phyloP scores from a whole-genome alignment of 2,888 invertebrate genomes.

The Plagiodera versicolora region DNA sequence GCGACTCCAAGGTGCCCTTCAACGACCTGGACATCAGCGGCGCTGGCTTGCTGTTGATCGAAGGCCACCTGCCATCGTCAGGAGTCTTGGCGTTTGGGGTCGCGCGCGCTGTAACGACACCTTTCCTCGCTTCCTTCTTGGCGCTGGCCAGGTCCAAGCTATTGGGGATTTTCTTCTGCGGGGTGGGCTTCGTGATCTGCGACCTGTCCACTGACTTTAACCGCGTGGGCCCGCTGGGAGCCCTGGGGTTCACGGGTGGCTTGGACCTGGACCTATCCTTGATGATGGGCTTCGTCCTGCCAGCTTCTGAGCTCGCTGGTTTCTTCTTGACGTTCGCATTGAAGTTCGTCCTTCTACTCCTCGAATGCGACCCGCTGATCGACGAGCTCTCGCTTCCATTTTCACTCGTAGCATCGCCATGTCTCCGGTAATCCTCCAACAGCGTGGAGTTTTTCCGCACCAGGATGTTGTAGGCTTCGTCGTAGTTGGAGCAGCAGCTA shows the following conservation, averaged over 20 bases:
- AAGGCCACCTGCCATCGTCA: constrained; percentile 74
- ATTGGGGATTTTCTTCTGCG: constrained; percentile 42
- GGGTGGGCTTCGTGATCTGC: constrained; percentile 15
- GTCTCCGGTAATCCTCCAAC: constrained; percentile 50
- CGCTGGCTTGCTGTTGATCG: constrained; percentile 54
- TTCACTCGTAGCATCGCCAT: constrained; percentile 64
- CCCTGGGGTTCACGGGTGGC: constrained; percentile 45
- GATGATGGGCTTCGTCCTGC: constrained; percentile 48
- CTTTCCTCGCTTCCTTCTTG: constrained; percentile 29
- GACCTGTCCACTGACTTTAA: constrained; percentile 55
- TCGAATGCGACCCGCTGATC: constrained; percentile 57
- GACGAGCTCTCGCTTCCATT: constrained; percentile 81
- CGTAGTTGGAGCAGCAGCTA: constrained; percentile 76
- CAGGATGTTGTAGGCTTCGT: constrained; percentile 59
- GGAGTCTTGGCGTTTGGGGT: constrained; percentile 44
- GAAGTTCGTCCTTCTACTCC: constrained; percentile 48
- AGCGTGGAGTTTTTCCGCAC: constrained; percentile 52
- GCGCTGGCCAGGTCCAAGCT: constrained; percentile 33
- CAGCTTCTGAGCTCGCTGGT: constrained; percentile 27
- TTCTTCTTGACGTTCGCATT: constrained; percentile 38
- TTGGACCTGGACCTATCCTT: constrained; percentile 44
- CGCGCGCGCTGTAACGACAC: constrained; percentile 22
- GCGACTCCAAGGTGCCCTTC: constrained; percentile 37
- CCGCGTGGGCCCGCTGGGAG: constrained; percentile 46
- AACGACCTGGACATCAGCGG: constrained; percentile 46